phyloP scores from a whole-genome alignment of 2,113 vertebrate genomes.

The Anarhynchus alexandrinus region DNA sequence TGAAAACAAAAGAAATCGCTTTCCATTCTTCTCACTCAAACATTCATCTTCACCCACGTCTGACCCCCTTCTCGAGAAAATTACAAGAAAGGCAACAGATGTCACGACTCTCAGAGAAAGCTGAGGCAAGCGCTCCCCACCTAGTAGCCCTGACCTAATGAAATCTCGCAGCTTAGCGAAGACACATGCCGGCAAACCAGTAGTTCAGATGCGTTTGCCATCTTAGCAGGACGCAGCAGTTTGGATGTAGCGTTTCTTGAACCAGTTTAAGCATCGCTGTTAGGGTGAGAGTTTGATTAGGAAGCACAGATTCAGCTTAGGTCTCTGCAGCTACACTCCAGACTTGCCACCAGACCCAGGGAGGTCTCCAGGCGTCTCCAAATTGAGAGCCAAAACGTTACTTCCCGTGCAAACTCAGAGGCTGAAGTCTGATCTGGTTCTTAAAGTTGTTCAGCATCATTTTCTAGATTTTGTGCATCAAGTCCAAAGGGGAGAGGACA shows the following conservation, averaged over 20 bases:
- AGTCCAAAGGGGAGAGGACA: too few relatives aligned
- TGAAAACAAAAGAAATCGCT: background rate
- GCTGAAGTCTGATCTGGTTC: too few relatives aligned
- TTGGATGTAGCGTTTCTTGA: background rate
- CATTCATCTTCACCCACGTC: background rate
- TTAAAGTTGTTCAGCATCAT: too few relatives aligned
- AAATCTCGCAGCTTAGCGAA: background rate
- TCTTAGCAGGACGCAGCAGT: background rate
- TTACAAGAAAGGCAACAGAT: background rate
- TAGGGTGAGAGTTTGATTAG: too few relatives aligned
- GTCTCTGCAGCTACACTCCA: too few relatives aligned
- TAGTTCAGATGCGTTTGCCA: background rate
- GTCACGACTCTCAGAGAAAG: background rate
- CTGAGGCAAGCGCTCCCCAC: accelerated
- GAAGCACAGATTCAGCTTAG: too few relatives aligned
- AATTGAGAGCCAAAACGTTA: too few relatives aligned
- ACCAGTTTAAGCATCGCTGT: background rate
- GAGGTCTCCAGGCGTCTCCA: too few relatives aligned
- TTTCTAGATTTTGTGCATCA: too few relatives aligned
- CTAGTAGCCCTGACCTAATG: background rate
- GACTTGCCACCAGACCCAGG: too few relatives aligned
- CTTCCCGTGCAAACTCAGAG: too few relatives aligned
- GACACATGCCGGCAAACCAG: background rate
- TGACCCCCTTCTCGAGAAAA: background rate
- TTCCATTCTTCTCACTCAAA: background rate